Evolutionary conservation across 2,888 invertebrate species (phyloP), one percentile per base, ranked within the genome.

Genomic region (Pandemis heparana): DNA sequence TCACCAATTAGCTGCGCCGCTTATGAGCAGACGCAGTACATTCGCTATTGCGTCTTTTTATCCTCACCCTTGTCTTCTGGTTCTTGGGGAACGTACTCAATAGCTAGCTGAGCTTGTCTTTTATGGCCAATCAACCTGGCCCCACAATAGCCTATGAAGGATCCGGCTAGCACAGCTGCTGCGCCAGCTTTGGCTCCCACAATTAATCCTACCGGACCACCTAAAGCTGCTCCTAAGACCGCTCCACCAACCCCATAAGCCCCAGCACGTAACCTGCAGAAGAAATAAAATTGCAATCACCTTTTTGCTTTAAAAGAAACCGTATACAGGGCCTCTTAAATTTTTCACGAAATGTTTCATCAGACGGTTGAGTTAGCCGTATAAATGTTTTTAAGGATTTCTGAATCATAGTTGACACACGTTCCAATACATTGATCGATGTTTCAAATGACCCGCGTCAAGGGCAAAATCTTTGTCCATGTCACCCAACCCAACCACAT

Each of bases 111-210:
- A 5, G 59, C 53, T 18, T 14, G 77, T 10, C 78, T 75, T 18
- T 69, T 71, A 9, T 74, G 71, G 10, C 80, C 78, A 46, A 84
- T 75, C 75, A 79, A 5, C 8, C 80, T 76, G 65, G 81, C 87
- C 43, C 81, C 87, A 38, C 74, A 5, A 81, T 80, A 84, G 16
- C 89, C 91, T 32, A 86, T 80, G 79, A 85, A 79, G 59, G 88
- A 86, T 76, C 90, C 89, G 10, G 88, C 89, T 16, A 87, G 83
- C 51, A 86, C 84, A 5, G 86, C 87, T 48, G 86, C 85, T 56
- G 87, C 89, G 64, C 88, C 90, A 70, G 85, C 89, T 82, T 91
- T 88, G 75, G 85, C 88, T 65, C 91, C 91, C 77, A 86, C 81
- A 72, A 80, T 70, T 69, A 89, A 81, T 43, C 92, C 91, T 76